Evolutionary conservation across 2,888 invertebrate species (phyloP), one percentile per base, ranked within the genome.

Genomic region (Aromia moschata): DNA sequence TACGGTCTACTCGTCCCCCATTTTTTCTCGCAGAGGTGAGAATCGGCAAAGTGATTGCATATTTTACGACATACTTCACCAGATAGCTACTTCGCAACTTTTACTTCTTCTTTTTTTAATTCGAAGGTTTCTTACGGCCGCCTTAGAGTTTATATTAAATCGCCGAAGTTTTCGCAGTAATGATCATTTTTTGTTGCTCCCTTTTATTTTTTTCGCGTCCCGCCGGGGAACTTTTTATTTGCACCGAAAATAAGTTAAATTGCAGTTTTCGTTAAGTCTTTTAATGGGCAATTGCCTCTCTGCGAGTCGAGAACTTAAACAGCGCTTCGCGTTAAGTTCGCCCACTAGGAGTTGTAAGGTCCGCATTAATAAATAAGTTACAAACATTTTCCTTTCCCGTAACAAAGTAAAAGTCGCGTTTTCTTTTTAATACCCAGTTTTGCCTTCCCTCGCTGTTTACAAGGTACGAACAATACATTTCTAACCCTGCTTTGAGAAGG

Each of bases 21-120:
- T n/a, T 49, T 18, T n/a, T 14, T 17, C 20, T 20, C 12, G 33
- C 14, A n/a, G 14, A 46, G 46, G 36, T 46, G 46, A 3, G 33
- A 49, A 38, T 38, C 25, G 17, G 38, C 36, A 40, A 45, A 54
- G 55, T 40, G 55, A 56, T 56, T 56, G 55, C 55, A 56, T 56
- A 56, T 56, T 56, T 56, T 40, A 56, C 55, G 40, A 25, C 38
- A 38, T 46, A 56, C 55, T 56, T 31, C 20, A 15, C 30, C 49
- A 30, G 37, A 49, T 38, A 49, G 25, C 43, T 20, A 38, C 54
- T 54, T 54, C 36, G 16, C 3, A 12, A 44, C 44, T 33, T 15
- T 53, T 43, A 30, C 20, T 25, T 37, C 41, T 54, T 54, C n/a
- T 45, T 54, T 44, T 38, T 49, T 49, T 49, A 25, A 49, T 49